Evolutionary conservation across 30 jellyfish, hydroid and myxozoan genomes (phyloP), one percentile per base, ranked within the genome.

Genomic region (Hydra vulgaris): DNA sequence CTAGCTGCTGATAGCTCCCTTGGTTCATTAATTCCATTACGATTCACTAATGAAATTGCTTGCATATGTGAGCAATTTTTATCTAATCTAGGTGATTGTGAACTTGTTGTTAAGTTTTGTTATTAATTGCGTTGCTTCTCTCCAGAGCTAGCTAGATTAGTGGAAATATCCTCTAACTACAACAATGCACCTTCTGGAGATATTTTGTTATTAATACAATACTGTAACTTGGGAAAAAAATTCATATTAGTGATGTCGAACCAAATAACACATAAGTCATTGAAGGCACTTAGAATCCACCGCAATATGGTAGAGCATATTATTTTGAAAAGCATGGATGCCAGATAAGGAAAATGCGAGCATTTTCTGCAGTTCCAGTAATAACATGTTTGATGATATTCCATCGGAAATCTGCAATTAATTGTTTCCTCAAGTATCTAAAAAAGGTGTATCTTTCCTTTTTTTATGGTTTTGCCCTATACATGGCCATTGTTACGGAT

Each of bases 401-500:
- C 76, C 76, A 7, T 21, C 76, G 8, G 76, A 70, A 24, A 24
- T 0, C 16, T 70, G 76, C 0, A 70, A 70, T 70, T 7, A 70
- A 70, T 22, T 70, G 17, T 70, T 70, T 70, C 76, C 76, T 21
- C 0, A 22, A 70, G 26, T 70, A 15, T 70, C 76, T 8, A 70
- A 70, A 24, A 70, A 24, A 24, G 27, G 76, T 70, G 76, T 0
- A 24, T 21, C 27, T 22, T 21, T 24, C 16, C 61, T 40, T 40
- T 40, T 40, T 40, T 40, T 40, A 40, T 40, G 61, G 61, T 12
- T 40, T 40, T 40, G 76, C 17, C 76, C 76, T 70, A 70, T 21
- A 17, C 76, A 70, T 70, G 76, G 76, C 26, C 76, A 70, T 70
- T 70, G 4, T 17, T 70, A 21, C 0, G 76, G 76, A 15, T 70